These are phyloP conservation scores for Pygocentrus nattereri DNA, from an alignment of 2,797 vertebrate species.

Conservation along the genomic window DNA sequence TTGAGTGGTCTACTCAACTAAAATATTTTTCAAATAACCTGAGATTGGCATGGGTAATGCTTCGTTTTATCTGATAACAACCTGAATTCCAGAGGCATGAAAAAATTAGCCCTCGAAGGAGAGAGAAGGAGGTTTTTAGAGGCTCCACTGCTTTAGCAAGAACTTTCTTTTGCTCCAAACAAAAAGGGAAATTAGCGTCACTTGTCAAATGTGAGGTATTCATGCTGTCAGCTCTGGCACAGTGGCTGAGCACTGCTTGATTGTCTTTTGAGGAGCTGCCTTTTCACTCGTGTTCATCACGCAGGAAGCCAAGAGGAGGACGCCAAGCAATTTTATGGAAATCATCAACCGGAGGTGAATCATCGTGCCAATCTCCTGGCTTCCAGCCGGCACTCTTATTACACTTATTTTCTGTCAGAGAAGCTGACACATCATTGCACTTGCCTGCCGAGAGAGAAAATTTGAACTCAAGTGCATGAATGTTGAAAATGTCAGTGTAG, in stretches of 20 bases:
- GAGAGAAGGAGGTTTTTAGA: slow-evolving; percentile 24
- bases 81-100: slow-evolving; percentile 2
- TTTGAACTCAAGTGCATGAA: slow-evolving; percentile 40
- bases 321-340: slow-evolving; percentile 53
- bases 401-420: slow-evolving; percentile 50
- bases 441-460: slow-evolving; percentile 50
- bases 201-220: slow-evolving; percentile 47
- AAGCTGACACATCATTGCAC: slow-evolving; percentile 47
- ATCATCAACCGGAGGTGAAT: slow-evolving; percentile 53
- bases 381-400: slow-evolving; percentile 38
- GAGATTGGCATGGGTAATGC: slow-evolving; percentile 21
- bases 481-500: slow-evolving; percentile 25
- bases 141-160: slow-evolving; percentile 25
- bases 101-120: background rate
- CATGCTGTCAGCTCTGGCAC: slow-evolving; percentile 47
- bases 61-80: slow-evolving; percentile 43
- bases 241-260: slow-evolving; percentile 23
- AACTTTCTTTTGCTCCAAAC: slow-evolving; percentile 28
- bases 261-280: slow-evolving; percentile 52
- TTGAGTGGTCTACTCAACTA: background rate
- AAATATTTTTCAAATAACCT: slow-evolving; percentile 33
- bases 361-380: slow-evolving; percentile 52
- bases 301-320: slow-evolving; percentile 46
- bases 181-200: slow-evolving; percentile 48
- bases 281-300: slow-evolving; percentile 48